Base-by-base conservation (phyloP, 2,797 vertebrate genomes). In the Myotis vivesi region DNA sequence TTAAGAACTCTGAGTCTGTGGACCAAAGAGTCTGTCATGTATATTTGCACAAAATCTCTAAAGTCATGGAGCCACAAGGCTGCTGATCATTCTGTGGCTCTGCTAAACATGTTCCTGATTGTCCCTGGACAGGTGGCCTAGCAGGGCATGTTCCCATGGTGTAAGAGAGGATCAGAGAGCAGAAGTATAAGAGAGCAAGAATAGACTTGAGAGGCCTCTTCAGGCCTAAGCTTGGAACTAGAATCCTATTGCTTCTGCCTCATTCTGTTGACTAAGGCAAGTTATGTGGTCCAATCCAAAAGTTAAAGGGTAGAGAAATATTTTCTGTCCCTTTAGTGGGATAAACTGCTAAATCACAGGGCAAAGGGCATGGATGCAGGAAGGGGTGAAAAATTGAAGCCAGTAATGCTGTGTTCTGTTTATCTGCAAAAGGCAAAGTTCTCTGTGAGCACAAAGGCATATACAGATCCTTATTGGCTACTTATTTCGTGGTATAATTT, bases 1-100 rank as follows among this genome's bases (percentile, higher is more conserved):
- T 81, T 94, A 87, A 87, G 76, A 22, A 90, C 55, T 86, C 85
- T 2, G n/a, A 53, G 12, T 92, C 33, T 76, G 3, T 84, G 85
- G 30, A 69, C 57, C 76, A 83, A 75, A 90, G 62, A 86, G 76
- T 81, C 3, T 71, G 25, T 68, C 44, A 16, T 38, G 15, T 91
- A 64, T 73, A 62, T 92, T 83, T 90, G 73, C 62, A 85, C 23
- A 88, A 79, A 86, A 77, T 66, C 25, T 30, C 44, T 93, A 5
- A 55, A 91, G 17, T 82, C 8, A 30, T 38, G 80, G 46, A 64
- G 13, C 64, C 28, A 16, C 59, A 62, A 59, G 59, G 28, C 59
- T 62, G 59, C 59, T 79, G 22, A 44, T 87, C 33, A 59, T 87
- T 88, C 51, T 90, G 15, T 55, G 22, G 64, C 57, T 77, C 76